Base-by-base conservation (phyloP, 1,140 invertebrate genomes). In the Aphidius gifuensis region DNA sequence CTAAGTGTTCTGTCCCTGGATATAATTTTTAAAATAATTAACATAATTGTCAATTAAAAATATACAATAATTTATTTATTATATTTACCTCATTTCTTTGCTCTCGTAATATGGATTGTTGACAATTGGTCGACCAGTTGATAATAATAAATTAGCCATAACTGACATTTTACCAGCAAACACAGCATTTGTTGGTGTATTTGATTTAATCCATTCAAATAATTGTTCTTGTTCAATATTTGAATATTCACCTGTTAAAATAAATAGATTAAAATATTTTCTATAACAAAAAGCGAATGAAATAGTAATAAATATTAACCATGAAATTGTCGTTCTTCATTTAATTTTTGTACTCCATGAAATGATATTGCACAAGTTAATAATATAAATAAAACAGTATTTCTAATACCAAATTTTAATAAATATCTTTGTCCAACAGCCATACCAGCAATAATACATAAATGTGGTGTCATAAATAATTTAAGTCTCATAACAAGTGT, bases 31-130 rank as follows among this genome's bases (percentile, higher is more conserved):
- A 32, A 32, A 32, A 32, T 32, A 32, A 32, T 32, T 21, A 58
- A 62, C 56, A 48, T 42, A 62, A 44, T 7, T 47, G 43, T 54
- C n/a, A 23, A 3, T 53, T 32, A 53, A 62, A 48, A 45, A 64
- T 64, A 65, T 61, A 64, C 42, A 67, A 16, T 51, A 32, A 49
- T 16, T 16, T 16, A 16, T 16, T 16, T 16, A 16, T 16, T 16
- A 16, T 16, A 16, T 16, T 16, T 60, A 91, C 88, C 88, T 85
- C 60, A 90, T 82, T 53, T 83, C 83, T 51, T 82, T 80, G 70
- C 88, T 84, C 73, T 92, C 90, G 71, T 92, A 94, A 73, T 93
- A 92, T n/a, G 92, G 92, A 80, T 94, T 92, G 66, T 92, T 90
- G 0, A 92, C 86, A 61, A 94, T 87, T 4, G 91, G 88, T 54